phyloP scores from a whole-genome alignment of 1,140 invertebrate genomes.

The Heliothis subflexa region DNA sequence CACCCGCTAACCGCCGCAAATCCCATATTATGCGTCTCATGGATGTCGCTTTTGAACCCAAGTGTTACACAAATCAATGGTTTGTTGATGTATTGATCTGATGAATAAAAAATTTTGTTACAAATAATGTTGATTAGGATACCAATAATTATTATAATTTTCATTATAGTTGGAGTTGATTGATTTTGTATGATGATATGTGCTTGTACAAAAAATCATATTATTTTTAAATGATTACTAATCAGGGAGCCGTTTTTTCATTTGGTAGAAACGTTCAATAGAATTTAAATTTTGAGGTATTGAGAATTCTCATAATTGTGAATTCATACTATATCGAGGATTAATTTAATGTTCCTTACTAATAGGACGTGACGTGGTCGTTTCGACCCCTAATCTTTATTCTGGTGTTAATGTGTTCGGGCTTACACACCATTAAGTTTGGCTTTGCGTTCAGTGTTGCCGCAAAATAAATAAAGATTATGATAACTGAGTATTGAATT shows the following conservation, averaged over 20 bases:
- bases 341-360: slow-evolving; percentile 41
- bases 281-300: neutral
- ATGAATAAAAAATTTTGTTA: slow-evolving; percentile 20
- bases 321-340: slow-evolving; percentile 38
- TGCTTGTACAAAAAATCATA: neutral
- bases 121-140: too few species aligned
- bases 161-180: neutral
- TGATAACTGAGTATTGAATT: slow-evolving; percentile 70
- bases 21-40: slow-evolving; percentile 54
- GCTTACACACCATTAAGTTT: slow-evolving; percentile 81
- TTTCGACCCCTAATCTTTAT: slow-evolving; percentile 74
- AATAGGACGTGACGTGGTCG: slow-evolving; percentile 56
- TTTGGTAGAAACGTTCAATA: neutral
- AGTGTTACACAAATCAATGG: slow-evolving; percentile 31
- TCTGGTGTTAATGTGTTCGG: slow-evolving; percentile 77
- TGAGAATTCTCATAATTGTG: slow-evolving; percentile 1
- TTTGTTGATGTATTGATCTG: slow-evolving; percentile 9
- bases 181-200: neutral
- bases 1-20: slow-evolving; percentile 48
- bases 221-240: too few species aligned
- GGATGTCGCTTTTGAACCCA: slow-evolving; percentile 31
- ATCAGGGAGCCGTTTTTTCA: too few species aligned
- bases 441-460: slow-evolving; percentile 61
- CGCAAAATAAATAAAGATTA: slow-evolving; percentile 84
- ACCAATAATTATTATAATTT: too few species aligned